phyloP scores from a whole-genome alignment of 2,113 vertebrate species.

The Ictidomys tridecemlineatus region DNA sequence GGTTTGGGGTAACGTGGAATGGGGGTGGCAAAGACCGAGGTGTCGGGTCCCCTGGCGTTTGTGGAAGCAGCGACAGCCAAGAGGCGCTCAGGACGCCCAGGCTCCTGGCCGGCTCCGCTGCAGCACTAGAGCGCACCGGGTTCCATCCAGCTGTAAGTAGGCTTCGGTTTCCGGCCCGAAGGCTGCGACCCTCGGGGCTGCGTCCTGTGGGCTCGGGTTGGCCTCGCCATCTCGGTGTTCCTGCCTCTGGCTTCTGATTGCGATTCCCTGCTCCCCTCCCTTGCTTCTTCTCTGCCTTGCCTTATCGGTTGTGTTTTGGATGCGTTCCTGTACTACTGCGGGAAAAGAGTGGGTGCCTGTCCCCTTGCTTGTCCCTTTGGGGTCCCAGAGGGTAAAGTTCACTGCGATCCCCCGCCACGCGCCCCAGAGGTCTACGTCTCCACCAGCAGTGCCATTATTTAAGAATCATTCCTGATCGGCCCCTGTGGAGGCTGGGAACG shows the following conservation, averaged over 20 bases:
- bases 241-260: neutral
- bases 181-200: neutral
- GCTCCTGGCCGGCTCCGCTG: neutral
- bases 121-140: neutral
- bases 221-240: neutral
- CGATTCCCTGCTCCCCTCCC: neutral
- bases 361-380: neutral
- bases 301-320: neutral
- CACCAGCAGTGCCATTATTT: neutral
- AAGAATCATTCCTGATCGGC: neutral
- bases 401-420: neutral
- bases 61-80: neutral
- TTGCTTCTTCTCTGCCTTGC: neutral
- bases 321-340: neutral
- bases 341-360: neutral
- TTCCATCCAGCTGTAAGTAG: neutral
- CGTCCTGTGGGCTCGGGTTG: neutral
- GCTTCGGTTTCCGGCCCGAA: neutral
- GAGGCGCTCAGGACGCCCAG: neutral
- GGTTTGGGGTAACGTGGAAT: conserved; percentile 74
- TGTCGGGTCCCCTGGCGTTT: neutral
- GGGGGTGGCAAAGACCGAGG: neutral
- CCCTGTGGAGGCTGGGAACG: neutral
- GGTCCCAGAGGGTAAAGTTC: neutral
- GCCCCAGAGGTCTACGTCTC: neutral